phyloP scores from a whole-genome alignment of 2,113 vertebrate species.

The Coptodon bakossiorum region DNA sequence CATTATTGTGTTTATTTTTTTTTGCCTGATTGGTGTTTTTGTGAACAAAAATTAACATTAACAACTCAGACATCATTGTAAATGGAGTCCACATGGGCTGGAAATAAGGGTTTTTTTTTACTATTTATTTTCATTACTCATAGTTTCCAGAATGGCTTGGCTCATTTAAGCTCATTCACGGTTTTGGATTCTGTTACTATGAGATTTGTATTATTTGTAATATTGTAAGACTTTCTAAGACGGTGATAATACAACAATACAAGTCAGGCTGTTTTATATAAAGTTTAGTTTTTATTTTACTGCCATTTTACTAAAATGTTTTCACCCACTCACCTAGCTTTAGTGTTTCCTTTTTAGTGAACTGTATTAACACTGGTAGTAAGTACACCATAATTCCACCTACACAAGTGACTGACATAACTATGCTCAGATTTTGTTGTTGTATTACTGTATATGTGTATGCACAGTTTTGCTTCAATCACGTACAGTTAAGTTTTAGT shows the following conservation, averaged over 20 bases:
- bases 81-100: neutral
- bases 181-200: neutral
- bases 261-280: neutral
- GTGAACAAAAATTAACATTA: neutral
- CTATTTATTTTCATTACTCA: neutral
- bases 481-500: neutral
- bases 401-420: neutral
- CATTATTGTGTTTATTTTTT: neutral
- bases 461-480: neutral
- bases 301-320: neutral
- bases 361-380: no score
- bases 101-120: rapidly evolving
- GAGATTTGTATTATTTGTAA: neutral
- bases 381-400: neutral
- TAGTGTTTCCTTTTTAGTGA: neutral
- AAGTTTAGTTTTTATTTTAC: neutral
- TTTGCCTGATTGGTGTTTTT: neutral
- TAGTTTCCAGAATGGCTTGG: rapidly evolving
- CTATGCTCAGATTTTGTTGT: neutral
- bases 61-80: neutral
- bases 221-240: neutral
- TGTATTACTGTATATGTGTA: neutral
- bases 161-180: neutral
- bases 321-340: neutral
- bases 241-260: neutral